Conservation (phyloP, 2,113 vertebrate species). For the Ariopsis seemanni region DNA sequence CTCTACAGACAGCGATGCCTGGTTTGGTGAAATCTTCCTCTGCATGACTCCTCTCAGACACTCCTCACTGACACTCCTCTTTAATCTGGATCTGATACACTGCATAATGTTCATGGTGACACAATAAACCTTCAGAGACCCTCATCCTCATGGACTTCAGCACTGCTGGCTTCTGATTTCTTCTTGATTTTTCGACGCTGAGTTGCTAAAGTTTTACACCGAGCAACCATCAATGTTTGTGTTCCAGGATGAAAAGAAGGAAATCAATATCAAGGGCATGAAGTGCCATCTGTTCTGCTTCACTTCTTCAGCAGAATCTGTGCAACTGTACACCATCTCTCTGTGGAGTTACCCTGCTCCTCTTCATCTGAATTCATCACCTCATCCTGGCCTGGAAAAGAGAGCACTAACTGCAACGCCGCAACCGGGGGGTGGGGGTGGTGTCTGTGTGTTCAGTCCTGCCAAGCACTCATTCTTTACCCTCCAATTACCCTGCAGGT, state of each 20-base stretch:
- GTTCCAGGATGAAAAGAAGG: background rate
- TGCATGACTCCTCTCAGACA: too few species aligned
- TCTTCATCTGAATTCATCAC: slow-evolving; percentile 27
- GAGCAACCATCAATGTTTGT: background rate
- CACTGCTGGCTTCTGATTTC: background rate
- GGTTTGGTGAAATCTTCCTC: too few species aligned
- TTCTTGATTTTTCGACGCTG: background rate
- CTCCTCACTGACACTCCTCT: background rate
- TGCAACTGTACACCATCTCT: background rate
- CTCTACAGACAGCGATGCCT: too few species aligned
- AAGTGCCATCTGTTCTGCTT: background rate
- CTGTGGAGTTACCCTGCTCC: background rate
- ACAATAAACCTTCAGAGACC: background rate
- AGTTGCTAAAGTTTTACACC: background rate
- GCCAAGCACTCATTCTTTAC: slow-evolving; percentile 2
- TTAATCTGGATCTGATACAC: background rate
- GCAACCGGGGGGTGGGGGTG: background rate
- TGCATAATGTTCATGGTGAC: background rate
- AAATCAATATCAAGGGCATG: background rate
- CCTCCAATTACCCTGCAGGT: slow-evolving; percentile 6
- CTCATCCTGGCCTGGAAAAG: background rate
- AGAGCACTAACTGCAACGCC: background rate
- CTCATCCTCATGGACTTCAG: background rate
- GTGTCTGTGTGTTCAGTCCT: slow-evolving; percentile 39
- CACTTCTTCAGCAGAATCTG: background rate